A percentile compares a stretch with the other conserved stretches of the same genome.
Evolutionary conservation across 2,888 invertebrate species (phyloP).

Genomic region (Achlya flavicornis): DNA sequence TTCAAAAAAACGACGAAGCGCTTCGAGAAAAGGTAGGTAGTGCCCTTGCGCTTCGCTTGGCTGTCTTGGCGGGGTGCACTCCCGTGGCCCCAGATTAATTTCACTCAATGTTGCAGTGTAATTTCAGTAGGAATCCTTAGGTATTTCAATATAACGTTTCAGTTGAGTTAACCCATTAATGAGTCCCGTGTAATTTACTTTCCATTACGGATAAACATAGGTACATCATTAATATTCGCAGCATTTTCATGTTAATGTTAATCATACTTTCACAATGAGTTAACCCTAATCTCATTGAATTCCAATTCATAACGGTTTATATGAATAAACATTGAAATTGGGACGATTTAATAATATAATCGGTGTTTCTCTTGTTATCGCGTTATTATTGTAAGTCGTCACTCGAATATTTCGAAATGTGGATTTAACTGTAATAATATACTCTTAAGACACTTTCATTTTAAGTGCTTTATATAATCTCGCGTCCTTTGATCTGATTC

Average conservation of each 20-base stretch:
- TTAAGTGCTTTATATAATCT: slow-evolving; percentile 6
- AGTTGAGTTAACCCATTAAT: background rate
- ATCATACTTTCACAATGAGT: slow-evolving; percentile 3
- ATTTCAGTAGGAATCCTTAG: background rate
- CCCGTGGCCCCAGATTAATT: no score
- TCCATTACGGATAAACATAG: background rate
- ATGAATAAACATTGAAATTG: slow-evolving; percentile 22
- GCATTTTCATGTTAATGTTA: background rate
- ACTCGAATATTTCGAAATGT: slow-evolving; percentile 1
- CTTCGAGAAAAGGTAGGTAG: no score
- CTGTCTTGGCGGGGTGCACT: no score
- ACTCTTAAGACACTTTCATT: slow-evolving; percentile 1
- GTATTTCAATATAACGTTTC: background rate
- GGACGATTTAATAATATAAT: slow-evolving; percentile 18
- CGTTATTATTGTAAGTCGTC: slow-evolving; percentile 3
- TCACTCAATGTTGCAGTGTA: background rate
- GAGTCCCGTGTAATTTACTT: background rate
- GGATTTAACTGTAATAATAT: slow-evolving; percentile 9
- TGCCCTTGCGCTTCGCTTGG: no score
- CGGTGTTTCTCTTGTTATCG: background rate
- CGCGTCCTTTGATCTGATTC: background rate
- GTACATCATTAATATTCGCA: background rate
- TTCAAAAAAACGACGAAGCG: no score
- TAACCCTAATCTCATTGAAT: background rate
- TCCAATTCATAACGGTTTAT: slow-evolving; percentile 15